A percentile compares a stretch with the other conserved stretches of the same genome.
These are phyloP conservation scores for Phrynocephalus guinanensis DNA, from an alignment of 2,797 vertebrate genomes.

Conservation along the genomic window DNA sequence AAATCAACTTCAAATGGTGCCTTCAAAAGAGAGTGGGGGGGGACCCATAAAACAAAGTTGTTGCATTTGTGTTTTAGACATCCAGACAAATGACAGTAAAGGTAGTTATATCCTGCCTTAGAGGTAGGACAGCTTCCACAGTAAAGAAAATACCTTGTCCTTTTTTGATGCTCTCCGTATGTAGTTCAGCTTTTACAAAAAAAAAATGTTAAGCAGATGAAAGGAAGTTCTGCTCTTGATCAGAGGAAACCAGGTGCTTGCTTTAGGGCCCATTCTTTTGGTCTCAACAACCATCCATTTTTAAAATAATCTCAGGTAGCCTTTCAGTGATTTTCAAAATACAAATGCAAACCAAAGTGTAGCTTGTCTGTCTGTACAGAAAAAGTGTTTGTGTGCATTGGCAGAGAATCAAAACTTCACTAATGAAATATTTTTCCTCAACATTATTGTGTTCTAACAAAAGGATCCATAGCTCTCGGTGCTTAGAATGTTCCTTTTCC, in stretches of 20 bases:
- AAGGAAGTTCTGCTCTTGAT: conserved; percentile 30
- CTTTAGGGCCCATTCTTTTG: conserved; percentile 25
- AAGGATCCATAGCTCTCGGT: conserved; percentile 26
- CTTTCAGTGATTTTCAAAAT: conserved; percentile 59
- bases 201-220: neutral
- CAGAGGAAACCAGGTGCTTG: conserved; percentile 39
- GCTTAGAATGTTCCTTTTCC: no score
- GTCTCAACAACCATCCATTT: conserved; percentile 41
- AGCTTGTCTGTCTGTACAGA: neutral
- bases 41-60: neutral
- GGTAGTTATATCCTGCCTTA: neutral
- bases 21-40: neutral
- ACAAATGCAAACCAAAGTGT: conserved; percentile 56
- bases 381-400: neutral
- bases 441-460: conserved; percentile 39
- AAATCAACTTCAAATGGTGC: neutral
- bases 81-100: neutral
- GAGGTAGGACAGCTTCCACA: neutral
- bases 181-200: conserved; percentile 16
- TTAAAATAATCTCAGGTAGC: conserved; percentile 46
- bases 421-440: conserved; percentile 59
- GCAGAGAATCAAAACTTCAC: conserved; percentile 55
- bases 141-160: neutral
- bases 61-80: neutral
- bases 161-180: neutral